Conservation (phyloP, 1,140 invertebrate genomes). For the Pomacea maculata region DNA sequence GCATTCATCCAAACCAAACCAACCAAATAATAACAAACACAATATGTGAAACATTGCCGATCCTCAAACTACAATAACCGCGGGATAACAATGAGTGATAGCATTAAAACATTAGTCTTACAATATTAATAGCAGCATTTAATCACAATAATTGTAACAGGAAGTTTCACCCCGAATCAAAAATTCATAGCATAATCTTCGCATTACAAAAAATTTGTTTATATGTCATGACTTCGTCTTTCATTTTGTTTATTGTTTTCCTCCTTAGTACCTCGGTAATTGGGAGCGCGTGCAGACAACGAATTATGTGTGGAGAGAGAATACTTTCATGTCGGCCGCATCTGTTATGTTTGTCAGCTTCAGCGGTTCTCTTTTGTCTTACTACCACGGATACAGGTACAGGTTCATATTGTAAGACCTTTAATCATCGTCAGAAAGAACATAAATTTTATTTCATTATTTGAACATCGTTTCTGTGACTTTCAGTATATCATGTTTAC, state of each 20-base stretch:
- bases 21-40: no score
- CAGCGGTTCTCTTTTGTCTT: conserved; percentile 10
- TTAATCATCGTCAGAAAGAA: background rate
- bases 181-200: no score
- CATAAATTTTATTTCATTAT: background rate
- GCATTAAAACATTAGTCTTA: no score
- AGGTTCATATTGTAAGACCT: background rate
- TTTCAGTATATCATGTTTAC: background rate
- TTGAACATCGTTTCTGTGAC: background rate
- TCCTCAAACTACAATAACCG: no score
- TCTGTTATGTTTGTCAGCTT: conserved; percentile 3
- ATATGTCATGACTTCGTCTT: background rate
- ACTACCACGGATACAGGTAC: conserved; percentile 8
- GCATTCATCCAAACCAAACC: no score
- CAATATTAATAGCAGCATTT: no score
- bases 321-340: background rate
- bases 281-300: conserved; percentile 8
- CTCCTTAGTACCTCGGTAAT: background rate
- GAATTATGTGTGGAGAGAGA: background rate
- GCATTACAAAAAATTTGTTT: background rate
- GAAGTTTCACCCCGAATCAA: no score
- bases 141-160: no score
- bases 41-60: no score
- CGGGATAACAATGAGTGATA: no score
- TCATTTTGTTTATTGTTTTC: background rate